Base-by-base conservation (phyloP, 1,140 invertebrate genomes). In the Lineus longissimus region DNA sequence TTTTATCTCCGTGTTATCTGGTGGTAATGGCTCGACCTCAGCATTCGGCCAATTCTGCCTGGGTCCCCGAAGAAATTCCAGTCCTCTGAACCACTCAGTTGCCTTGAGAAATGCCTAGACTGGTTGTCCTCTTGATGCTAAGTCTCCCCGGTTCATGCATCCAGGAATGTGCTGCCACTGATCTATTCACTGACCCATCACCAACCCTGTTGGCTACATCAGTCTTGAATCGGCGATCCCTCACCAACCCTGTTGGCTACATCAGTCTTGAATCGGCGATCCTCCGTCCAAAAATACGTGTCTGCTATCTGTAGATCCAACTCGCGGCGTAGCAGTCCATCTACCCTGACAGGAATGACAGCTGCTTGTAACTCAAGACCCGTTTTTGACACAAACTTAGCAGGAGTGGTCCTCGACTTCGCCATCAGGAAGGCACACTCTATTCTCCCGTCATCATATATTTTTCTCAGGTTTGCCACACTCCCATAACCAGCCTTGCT, bases 141-240 rank as follows among this genome's bases (percentile, higher is more conserved):
- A 62, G 68, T 84, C 81, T 19, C 78, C 81, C 7, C 80, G 79
- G 66, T 83, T 84, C 19, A 65, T 30, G 19, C 64, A 57, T 1
- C 77, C 79, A 2, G 79, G 76, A 9, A 83, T 67, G 69, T 82
- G 72, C 23, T 66, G 47, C 79, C 79, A 83, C 1, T 67, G 30
- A 2, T 60, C 56, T 17, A 29, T 13, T 23, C 43, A n/a, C 62
- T 47, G 36, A 41, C 4, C 29, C 23, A 41, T 17, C 25, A 15
- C 40, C 19, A 4, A 59, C 30, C 15, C 58, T n/a, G n/a, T 59
- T 59, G 27, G n/a, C 19, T 9, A 59, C 58, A 43, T 30, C 45
- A 13, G 58, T 62, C 43, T 68, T 43, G 47, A 9, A 70, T 67
- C 33, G 61, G 31, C 0, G 36, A 31, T 27, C 56, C 27, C n/a